These are phyloP conservation scores for Ischnura elegans DNA, from an alignment of 2,888 invertebrate genomes.

Conservation along the genomic window DNA sequence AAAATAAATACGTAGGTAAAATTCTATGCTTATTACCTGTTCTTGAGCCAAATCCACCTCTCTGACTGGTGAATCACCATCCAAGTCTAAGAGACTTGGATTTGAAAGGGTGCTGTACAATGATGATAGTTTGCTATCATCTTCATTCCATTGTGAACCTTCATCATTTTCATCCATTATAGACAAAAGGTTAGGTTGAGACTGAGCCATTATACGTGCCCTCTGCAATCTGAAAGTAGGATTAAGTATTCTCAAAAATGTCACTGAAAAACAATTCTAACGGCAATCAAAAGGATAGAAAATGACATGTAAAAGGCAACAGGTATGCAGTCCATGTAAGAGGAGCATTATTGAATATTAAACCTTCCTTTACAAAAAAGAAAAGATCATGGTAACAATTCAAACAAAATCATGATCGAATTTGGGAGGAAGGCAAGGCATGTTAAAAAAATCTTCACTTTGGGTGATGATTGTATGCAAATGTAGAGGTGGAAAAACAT, in stretches of 20 bases:
- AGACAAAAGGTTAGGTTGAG: constrained; percentile 83
- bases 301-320: too few species aligned
- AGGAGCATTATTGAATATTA: too few species aligned
- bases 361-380: too few species aligned
- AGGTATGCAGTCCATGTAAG: too few species aligned
- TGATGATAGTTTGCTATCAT: constrained; percentile 75
- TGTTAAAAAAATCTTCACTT: too few species aligned
- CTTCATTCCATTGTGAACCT: constrained; percentile 78
- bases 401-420: too few species aligned
- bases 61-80: constrained; percentile 66
- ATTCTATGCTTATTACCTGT: constrained; percentile 68
- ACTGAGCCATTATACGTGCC: constrained; percentile 81
- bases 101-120: constrained; percentile 74
- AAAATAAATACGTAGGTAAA: not conserved
- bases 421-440: too few species aligned
- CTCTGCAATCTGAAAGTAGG: constrained; percentile 78
- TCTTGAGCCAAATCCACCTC: constrained; percentile 69
- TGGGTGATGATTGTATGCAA: too few species aligned
- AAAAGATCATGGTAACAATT: too few species aligned
- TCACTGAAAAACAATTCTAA: too few species aligned
- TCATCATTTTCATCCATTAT: constrained; percentile 79
- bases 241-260: not conserved
- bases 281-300: too few species aligned
- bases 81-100: constrained; percentile 75
- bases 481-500: too few species aligned